Evolutionary conservation across 2,797 vertebrate species (phyloP), one percentile per base, ranked within the genome.

Genomic region (Alca torda): DNA sequence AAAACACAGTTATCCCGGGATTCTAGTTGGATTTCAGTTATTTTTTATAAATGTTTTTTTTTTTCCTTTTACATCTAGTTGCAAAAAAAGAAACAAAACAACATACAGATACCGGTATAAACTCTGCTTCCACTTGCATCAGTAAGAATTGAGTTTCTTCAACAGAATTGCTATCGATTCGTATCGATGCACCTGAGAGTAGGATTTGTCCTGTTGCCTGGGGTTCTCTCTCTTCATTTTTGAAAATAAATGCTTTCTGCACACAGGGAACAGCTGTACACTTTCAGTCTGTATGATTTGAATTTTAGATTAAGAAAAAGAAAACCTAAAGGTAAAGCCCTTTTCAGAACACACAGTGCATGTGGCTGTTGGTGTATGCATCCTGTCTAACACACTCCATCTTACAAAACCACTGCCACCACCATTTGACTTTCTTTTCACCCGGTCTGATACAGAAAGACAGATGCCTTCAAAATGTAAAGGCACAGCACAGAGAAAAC

Each of bases 241-340:
- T 77, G 39, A 79, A 85, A 65, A 53, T 0, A 91, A 95, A 64
- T 85, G 28, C 24, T 91, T 75, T 87, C 54, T 60, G 9, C 30
- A 61, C 17, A 25, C 19, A 50, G 31, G 20, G 28, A 87, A 65
- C 11, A 89, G 53, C 21, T n/a, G 8, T 41, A 37, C 57, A 11
- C 18, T 80, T 83, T 83, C 41, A 43, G 17, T 80, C 26, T 69
- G 41, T 12, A 25, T 57, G 5, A 37, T 85, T 23, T 93, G 23
- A 90, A 82, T 90, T 87, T 90, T 87, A 87, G 41, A 35, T 90
- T 72, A 70, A 87, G 45, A 43, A 84, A 87, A 91, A 77, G 24
- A 60, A 60, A 26, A 70, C 16, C 15, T 41, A 67, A 92, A 50
- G 15, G 15, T 80, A n/a, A 87, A 93, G 26, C 11, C 16, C 15